These are phyloP conservation scores for Nemurella pictetii DNA, from an alignment of 2,888 invertebrate genomes.

Conservation along the genomic window DNA sequence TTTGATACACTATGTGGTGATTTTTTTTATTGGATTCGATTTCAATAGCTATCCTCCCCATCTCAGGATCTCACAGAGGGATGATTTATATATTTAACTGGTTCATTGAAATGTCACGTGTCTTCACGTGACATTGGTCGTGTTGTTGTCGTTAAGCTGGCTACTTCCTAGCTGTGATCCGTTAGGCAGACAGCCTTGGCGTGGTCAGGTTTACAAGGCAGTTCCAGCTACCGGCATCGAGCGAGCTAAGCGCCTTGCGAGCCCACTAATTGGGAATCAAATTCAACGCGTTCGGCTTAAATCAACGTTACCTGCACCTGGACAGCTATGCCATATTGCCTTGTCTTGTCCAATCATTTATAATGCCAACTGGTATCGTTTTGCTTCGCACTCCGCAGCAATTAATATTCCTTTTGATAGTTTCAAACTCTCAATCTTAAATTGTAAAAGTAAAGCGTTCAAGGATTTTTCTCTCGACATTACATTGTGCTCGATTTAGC, in stretches of 20 bases:
- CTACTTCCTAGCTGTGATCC: neutral
- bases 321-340: neutral
- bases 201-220: neutral
- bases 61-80: too few species aligned
- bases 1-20: too few species aligned
- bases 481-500: neutral
- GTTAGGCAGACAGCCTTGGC: conserved; percentile 13
- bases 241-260: neutral
- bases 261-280: neutral
- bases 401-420: neutral
- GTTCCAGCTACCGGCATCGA: neutral
- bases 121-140: too few species aligned
- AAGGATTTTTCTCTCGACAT: neutral
- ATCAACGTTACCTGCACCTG: neutral
- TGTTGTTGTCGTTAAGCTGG: neutral
- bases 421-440: neutral
- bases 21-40: too few species aligned
- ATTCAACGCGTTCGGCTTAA: neutral
- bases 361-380: neutral
- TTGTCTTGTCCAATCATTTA: too few species aligned
- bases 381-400: neutral
- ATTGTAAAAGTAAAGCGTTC: neutral
- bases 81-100: too few species aligned
- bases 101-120: too few species aligned
- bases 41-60: too few species aligned